phyloP scores from a whole-genome alignment of 1,140 invertebrate genomes.

The Drosophila nigrodunni region DNA sequence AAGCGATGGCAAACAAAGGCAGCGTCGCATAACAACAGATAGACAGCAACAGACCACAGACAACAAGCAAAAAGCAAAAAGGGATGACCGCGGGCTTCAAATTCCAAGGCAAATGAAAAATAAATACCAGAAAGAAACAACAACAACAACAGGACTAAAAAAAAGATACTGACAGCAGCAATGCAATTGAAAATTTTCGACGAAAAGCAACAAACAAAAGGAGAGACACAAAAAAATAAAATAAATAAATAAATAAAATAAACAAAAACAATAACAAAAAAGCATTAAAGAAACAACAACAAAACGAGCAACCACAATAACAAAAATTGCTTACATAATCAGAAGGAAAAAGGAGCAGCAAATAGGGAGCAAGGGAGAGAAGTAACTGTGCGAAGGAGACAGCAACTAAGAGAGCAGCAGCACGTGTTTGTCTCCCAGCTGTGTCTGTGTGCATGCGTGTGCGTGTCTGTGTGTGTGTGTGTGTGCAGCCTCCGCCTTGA shows the following conservation, averaged over 20 bases:
- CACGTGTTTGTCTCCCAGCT: slow-evolving; percentile 46
- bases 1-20: slow-evolving; percentile 53
- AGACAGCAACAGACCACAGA: slow-evolving; percentile 36
- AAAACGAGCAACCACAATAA: slow-evolving; percentile 40
- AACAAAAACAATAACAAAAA: slow-evolving; percentile 25
- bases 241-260: slow-evolving; percentile 7
- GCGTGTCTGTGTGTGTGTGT: slow-evolving; percentile 6
- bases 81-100: slow-evolving; percentile 63
- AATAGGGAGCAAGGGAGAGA: slow-evolving; percentile 13
- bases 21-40: slow-evolving; percentile 38
- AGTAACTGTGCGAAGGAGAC: slow-evolving; percentile 24
- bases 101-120: slow-evolving; percentile 77
- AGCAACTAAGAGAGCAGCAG: slow-evolving; percentile 20
- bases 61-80: slow-evolving; percentile 31
- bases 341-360: slow-evolving; percentile 47
- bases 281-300: slow-evolving; percentile 23
- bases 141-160: slow-evolving; percentile 17
- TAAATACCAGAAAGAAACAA: slow-evolving; percentile 66
- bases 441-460: slow-evolving; percentile 2
- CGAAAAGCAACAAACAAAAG: slow-evolving; percentile 40
- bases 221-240: slow-evolving; percentile 24
- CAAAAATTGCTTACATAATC: slow-evolving; percentile 75
- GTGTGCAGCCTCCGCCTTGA: slow-evolving; percentile 47
- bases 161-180: slow-evolving; percentile 17
- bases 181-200: slow-evolving; percentile 52